phyloP scores from a whole-genome alignment of 2,888 invertebrate genomes.

The Ditylenchus weischeri region DNA sequence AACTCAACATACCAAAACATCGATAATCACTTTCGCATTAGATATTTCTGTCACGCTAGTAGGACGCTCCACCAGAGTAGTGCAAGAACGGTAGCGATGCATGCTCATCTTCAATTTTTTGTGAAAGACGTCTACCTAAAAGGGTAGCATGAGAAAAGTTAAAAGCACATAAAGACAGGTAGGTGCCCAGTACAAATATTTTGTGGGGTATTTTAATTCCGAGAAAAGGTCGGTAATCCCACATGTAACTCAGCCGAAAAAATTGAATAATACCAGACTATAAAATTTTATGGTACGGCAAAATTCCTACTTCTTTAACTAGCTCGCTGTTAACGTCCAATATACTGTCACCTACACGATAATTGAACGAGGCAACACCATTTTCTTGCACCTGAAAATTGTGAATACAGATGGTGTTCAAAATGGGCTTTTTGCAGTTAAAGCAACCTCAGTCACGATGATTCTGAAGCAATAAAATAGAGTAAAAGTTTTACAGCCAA shows the following conservation, averaged over 20 bases:
- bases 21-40: conserved; percentile 6
- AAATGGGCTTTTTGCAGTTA: not conserved
- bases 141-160: too few species aligned
- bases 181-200: too few species aligned
- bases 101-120: not conserved
- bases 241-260: not conserved
- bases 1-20: conserved; percentile 3
- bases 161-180: too few species aligned
- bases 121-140: conserved; percentile 1
- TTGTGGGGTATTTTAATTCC: too few species aligned
- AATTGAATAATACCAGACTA: too few species aligned
- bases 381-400: conserved; percentile 5
- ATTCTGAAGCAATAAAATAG: not conserved
- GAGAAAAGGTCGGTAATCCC: too few species aligned
- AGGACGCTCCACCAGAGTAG: conserved; percentile 1
- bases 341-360: conserved; percentile 9
- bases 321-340: conserved; percentile 6
- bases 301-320: not conserved
- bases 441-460: not conserved
- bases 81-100: not conserved
- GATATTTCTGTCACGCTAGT: not conserved
- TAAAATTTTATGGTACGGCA: too few species aligned
- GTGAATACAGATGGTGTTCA: not conserved
- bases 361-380: not conserved
- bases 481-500: too few species aligned